A percentile compares a stretch with the other conserved stretches of the same genome.
Conservation (phyloP, 2,797 vertebrate species). For the Onychomys leucogaster region DNA sequence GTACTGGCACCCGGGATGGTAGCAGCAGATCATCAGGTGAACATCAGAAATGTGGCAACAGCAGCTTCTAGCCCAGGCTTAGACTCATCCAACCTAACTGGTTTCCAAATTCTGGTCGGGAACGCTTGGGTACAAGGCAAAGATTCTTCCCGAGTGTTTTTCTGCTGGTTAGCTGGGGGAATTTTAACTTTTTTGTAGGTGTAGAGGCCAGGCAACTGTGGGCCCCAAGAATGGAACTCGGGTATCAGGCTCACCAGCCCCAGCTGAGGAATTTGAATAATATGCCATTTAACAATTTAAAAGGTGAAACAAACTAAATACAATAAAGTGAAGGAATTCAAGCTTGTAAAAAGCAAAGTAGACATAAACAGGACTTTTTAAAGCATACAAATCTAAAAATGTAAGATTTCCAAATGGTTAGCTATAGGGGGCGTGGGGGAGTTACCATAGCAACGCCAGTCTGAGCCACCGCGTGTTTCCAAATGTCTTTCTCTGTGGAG, state of each 20-base stretch:
- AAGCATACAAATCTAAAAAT: slow-evolving; percentile 31
- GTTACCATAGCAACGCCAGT: slow-evolving; percentile 63
- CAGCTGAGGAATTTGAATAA: slow-evolving; percentile 50
- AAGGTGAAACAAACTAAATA: slow-evolving; percentile 61
- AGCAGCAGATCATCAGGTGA: not conserved
- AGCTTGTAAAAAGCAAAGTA: slow-evolving; percentile 21
- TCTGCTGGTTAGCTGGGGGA: not conserved
- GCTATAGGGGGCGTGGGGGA: not conserved
- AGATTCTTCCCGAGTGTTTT: not conserved
- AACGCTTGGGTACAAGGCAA: not conserved
- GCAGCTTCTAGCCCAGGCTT: not conserved
- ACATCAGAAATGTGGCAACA: accelerated
- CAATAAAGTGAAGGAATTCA: slow-evolving; percentile 57
- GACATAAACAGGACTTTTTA: slow-evolving; percentile 46
- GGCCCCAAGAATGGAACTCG: not conserved
- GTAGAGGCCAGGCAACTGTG: not conserved
- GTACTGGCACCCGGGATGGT: not conserved
- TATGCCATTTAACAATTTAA: slow-evolving; percentile 66
- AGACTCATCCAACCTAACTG: not conserved
- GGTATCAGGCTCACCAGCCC: no score
- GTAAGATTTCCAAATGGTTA: slow-evolving; percentile 60
- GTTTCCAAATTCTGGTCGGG: not conserved
- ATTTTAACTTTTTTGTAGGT: slow-evolving; percentile 4
- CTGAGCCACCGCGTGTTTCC: not conserved
- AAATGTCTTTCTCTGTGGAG: not conserved